Evolutionary conservation across 2,113 vertebrate species (phyloP).

Genomic region (Austrofundulus limnaeus): DNA sequence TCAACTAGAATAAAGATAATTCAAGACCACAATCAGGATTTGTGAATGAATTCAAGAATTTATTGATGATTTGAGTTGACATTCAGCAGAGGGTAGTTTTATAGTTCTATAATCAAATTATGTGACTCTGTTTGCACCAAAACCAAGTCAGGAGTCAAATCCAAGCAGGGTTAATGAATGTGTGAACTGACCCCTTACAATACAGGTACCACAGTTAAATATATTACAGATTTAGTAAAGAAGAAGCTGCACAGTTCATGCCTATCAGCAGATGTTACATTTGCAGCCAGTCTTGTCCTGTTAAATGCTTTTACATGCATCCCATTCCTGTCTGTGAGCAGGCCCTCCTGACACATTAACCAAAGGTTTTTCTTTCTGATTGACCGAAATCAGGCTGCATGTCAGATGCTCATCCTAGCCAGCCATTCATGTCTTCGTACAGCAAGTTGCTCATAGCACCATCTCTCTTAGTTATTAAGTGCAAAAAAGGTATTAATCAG

Average conservation of each 20-base stretch:
- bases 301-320: conserved; percentile 42
- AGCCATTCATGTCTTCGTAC: conserved; percentile 13
- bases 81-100: not conserved
- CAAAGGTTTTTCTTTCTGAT: not conserved
- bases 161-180: not conserved
- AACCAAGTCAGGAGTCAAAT: too few relatives aligned
- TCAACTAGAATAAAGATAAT: conserved; percentile 8
- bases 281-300: conserved; percentile 11
- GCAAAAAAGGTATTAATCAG: conserved; percentile 27
- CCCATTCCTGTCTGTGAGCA: conserved; percentile 24
- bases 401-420: conserved; percentile 19
- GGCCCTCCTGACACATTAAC: not conserved
- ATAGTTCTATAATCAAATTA: too few relatives aligned
- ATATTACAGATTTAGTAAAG: conserved; percentile 19
- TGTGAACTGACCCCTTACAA: conserved; percentile 40
- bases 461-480: not conserved
- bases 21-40: conserved; percentile 5
- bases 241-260: conserved; percentile 37
- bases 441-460: conserved; percentile 8
- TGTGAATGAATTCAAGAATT: not conserved
- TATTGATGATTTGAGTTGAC: not conserved
- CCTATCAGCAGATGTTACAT: conserved; percentile 34
- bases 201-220: conserved; percentile 34
- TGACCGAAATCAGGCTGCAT: conserved; percentile 23
- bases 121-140: too few relatives aligned